Percentiles rank a stretch among this genome's conserved stretches.
phyloP scores from a whole-genome alignment of 2,113 vertebrate genomes.

The Zapus hudsonius region DNA sequence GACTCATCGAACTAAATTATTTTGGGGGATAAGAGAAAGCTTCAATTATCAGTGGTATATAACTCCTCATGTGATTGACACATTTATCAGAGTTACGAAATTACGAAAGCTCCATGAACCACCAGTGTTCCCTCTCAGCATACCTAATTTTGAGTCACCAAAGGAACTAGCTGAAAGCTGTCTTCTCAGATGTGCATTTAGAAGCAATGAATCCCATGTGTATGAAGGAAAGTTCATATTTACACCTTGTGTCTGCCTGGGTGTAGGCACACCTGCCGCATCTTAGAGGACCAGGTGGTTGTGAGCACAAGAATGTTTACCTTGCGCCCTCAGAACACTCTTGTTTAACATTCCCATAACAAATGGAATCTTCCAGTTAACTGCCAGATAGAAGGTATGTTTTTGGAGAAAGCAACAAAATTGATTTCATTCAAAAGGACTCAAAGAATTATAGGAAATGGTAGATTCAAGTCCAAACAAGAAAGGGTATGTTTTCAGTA shows the following conservation, averaged over 20 bases:
- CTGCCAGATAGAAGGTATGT: background rate
- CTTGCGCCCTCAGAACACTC: background rate
- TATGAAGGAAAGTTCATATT: background rate
- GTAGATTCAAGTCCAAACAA: conserved; percentile 40
- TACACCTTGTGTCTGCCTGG: background rate
- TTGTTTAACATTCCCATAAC: conserved; percentile 45
- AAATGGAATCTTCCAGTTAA: conserved; percentile 32
- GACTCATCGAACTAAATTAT: background rate
- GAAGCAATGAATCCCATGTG: conserved; percentile 13
- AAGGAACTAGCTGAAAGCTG: background rate
- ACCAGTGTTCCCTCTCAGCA: background rate
- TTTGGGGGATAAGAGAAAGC: conserved; percentile 36
- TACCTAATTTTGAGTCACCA: conserved; percentile 44
- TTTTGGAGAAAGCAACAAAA: conserved; percentile 23
- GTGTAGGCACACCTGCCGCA: background rate
- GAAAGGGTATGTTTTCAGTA: conserved; percentile 24
- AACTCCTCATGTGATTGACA: conserved; percentile 55
- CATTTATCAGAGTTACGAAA: conserved; percentile 33
- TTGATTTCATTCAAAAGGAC: conserved; percentile 39
- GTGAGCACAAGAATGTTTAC: background rate
- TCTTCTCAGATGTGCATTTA: background rate
- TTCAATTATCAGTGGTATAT: conserved; percentile 36
- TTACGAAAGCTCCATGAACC: conserved; percentile 49
- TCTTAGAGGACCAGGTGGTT: background rate
- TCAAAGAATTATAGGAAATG: conserved; percentile 53